phyloP scores from a whole-genome alignment of 2,888 invertebrate species.

The Stomorhina lunata region DNA sequence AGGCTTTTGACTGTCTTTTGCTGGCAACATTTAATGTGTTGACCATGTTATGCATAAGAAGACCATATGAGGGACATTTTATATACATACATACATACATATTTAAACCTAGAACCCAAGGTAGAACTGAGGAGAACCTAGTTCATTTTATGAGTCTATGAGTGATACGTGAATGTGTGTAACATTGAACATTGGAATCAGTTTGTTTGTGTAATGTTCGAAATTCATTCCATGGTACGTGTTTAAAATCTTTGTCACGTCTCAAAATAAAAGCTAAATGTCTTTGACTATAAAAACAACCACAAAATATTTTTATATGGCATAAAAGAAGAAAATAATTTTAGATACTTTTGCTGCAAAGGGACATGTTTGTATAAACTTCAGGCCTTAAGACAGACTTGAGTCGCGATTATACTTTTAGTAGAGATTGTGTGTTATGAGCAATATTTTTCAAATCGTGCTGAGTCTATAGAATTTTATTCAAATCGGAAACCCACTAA shows the following conservation, averaged over 20 bases:
- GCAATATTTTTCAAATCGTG: slow-evolving; percentile 43
- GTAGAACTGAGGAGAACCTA: not conserved
- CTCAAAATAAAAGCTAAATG: slow-evolving; percentile 50
- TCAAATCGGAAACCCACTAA: slow-evolving; percentile 54
- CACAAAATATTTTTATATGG: slow-evolving; percentile 29
- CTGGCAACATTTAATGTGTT: slow-evolving; percentile 34
- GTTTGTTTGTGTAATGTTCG: not conserved
- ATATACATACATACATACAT: not conserved
- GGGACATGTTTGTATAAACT: no score
- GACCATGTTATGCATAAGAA: slow-evolving; percentile 52
- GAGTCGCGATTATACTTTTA: no score
- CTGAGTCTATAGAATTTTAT: slow-evolving; percentile 62
- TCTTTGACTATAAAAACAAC: slow-evolving; percentile 40
- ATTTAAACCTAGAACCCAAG: slow-evolving; percentile 3
- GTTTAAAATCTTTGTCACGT: slow-evolving; percentile 66
- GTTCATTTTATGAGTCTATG: not conserved
- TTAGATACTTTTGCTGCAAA: no score
- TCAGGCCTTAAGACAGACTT: no score
- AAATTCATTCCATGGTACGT: slow-evolving; percentile 56
- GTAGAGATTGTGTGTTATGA: not conserved
- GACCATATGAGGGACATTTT: slow-evolving; percentile 55
- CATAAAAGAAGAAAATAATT: slow-evolving; percentile 30
- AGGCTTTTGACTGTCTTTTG: slow-evolving; percentile 33
- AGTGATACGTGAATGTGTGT: not conserved
- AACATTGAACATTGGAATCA: slow-evolving; percentile 41